These are phyloP conservation scores for Coilia nasus DNA, from an alignment of 2,797 vertebrate species.

Conservation along the genomic window DNA sequence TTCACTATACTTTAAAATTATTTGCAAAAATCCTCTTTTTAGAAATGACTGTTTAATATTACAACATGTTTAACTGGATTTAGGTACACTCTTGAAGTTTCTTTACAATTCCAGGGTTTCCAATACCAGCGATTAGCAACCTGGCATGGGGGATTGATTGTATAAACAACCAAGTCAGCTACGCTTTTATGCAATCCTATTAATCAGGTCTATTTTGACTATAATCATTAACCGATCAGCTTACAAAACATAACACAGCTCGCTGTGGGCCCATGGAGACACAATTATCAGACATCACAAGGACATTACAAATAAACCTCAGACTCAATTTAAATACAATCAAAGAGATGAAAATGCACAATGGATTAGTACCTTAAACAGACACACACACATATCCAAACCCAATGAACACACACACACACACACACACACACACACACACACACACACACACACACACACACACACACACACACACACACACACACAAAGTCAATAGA, in stretches of 20 bases:
- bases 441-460: neutral
- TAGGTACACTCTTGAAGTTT: neutral
- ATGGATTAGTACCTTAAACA: constrained; percentile 6
- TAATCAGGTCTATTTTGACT: neutral
- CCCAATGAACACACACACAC: too few relatives aligned
- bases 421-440: too few relatives aligned
- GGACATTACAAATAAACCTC: neutral
- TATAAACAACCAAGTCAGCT: neutral
- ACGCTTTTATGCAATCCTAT: neutral
- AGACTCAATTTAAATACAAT: neutral
- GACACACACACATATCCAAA: neutral
- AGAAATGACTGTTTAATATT: neutral
- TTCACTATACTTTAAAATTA: neutral
- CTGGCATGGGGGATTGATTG: neutral
- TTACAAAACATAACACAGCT: neutral
- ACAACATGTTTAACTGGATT: neutral
- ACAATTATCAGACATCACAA: neutral
- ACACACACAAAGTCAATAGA: neutral
- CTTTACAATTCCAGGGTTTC: neutral
- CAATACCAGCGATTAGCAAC: neutral
- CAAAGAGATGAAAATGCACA: neutral
- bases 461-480: constrained; percentile 3
- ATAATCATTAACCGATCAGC: constrained; percentile 1
- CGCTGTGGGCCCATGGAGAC: neutral
- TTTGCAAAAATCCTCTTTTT: neutral